These are phyloP conservation scores for Pinctada fucata DNA, from an alignment of 2,888 invertebrate species.

Conservation along the genomic window DNA sequence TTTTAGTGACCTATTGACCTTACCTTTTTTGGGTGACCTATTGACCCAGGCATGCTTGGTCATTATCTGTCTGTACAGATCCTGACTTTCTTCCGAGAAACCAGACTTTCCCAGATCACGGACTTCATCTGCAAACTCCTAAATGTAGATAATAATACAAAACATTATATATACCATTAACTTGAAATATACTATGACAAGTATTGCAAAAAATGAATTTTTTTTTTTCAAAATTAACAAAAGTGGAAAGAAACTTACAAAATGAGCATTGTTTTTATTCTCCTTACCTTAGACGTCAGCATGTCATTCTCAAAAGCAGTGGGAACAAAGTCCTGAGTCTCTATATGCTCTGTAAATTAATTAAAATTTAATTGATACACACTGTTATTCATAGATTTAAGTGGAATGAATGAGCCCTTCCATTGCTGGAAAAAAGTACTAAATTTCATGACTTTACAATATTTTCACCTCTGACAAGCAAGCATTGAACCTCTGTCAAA, in stretches of 20 bases:
- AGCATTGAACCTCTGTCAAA: no score
- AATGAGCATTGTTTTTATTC: background rate
- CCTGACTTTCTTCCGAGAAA: constrained; percentile 62
- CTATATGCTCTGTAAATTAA: constrained; percentile 64
- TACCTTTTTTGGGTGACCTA: constrained; percentile 50
- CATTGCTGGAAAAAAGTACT: no score
- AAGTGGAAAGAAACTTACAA: background rate
- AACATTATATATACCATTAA: background rate
- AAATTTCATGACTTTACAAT: no score
- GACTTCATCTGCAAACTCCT: constrained; percentile 66
- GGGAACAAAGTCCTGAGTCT: constrained; percentile 66
- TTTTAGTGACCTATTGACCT: background rate
- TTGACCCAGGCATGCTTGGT: constrained; percentile 67
- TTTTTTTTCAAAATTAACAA: background rate
- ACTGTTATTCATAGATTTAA: no score
- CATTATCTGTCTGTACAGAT: constrained; percentile 66
- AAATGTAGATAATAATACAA: constrained; percentile 23
- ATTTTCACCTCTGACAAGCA: no score
- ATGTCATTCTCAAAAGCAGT: constrained; percentile 69
- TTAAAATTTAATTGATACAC: background rate
- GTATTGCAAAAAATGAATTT: background rate
- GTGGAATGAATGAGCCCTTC: no score
- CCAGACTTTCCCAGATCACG: constrained; percentile 51
- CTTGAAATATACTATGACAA: background rate
- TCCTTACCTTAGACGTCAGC: constrained; percentile 66